These are phyloP conservation scores for Canis aureus DNA, from an alignment of 2,113 vertebrate species.

Conservation along the genomic window DNA sequence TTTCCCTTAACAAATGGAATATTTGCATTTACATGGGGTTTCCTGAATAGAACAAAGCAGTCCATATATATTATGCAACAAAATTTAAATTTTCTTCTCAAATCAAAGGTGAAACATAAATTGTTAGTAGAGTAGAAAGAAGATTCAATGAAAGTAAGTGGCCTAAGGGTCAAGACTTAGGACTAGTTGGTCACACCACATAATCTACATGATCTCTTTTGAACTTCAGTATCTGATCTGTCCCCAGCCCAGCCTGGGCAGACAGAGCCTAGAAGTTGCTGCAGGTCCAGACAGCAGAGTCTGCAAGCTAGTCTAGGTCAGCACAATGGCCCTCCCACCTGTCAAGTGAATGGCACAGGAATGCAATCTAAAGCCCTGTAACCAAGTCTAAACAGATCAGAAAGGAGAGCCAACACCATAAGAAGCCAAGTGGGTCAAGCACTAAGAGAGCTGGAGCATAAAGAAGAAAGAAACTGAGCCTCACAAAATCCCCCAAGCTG, in stretches of 20 bases:
- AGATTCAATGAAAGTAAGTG: background rate
- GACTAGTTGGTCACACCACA: background rate
- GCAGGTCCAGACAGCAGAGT: background rate
- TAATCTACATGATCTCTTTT: background rate
- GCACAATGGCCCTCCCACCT: background rate
- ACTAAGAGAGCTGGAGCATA: background rate
- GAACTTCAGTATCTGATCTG: background rate
- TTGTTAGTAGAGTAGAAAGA: background rate
- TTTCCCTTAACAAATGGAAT: background rate
- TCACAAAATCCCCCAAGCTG: background rate
- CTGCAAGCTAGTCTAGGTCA: background rate
- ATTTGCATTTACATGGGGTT: background rate
- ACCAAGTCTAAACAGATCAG: constrained; percentile 17
- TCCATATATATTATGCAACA: background rate
- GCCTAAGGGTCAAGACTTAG: background rate
- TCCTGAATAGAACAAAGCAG: constrained; percentile 12
- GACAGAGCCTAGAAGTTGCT: background rate
- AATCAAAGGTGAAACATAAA: background rate
- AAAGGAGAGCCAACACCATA: constrained; percentile 7
- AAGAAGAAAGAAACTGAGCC: constrained; percentile 1
- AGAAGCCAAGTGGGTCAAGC: constrained; percentile 51
- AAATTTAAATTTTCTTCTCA: constrained; percentile 50
- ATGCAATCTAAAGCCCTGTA: background rate
- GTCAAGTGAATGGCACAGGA: background rate
- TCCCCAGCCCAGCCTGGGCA: background rate